Conservation (phyloP, 2,797 vertebrate species). For the Otolemur crassicaudatus region DNA sequence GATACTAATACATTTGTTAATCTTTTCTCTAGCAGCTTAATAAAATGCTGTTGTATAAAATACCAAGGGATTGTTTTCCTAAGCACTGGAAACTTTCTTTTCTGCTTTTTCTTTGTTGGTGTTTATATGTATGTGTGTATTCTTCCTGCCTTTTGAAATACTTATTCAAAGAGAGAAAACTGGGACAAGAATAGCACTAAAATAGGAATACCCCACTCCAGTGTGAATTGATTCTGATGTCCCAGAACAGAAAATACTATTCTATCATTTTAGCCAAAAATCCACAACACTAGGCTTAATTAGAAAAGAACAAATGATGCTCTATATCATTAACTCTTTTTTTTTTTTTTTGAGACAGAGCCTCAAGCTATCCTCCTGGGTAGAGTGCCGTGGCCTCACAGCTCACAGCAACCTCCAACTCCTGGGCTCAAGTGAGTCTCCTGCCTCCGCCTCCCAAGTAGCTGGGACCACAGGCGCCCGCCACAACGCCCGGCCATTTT, state of each 20-base stretch:
- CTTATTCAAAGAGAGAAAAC: slow-evolving; percentile 28
- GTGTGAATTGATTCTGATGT: background rate
- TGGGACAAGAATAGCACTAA: background rate
- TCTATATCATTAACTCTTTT: background rate
- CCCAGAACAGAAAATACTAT: background rate
- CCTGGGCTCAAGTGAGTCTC: too few relatives aligned
- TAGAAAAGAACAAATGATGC: background rate
- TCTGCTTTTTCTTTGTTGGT: background rate
- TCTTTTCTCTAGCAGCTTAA: slow-evolving; percentile 33
- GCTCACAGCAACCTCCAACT: too few relatives aligned
- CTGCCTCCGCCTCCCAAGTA: too few relatives aligned
- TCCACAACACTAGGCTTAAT: background rate
- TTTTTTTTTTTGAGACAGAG: too few relatives aligned
- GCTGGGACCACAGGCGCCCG: too few relatives aligned
- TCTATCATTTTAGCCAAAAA: background rate
- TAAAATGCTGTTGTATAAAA: background rate
- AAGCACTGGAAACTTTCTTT: background rate
- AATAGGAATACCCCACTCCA: background rate
- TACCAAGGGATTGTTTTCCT: background rate
- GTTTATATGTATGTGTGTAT: background rate
- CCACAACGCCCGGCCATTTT: too few relatives aligned
- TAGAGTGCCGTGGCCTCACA: too few relatives aligned
- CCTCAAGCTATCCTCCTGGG: too few relatives aligned
- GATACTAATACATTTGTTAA: background rate
- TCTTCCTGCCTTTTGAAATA: background rate